Base-by-base conservation (phyloP, 2,797 vertebrate species). In the Lithobates sylvaticus region DNA sequence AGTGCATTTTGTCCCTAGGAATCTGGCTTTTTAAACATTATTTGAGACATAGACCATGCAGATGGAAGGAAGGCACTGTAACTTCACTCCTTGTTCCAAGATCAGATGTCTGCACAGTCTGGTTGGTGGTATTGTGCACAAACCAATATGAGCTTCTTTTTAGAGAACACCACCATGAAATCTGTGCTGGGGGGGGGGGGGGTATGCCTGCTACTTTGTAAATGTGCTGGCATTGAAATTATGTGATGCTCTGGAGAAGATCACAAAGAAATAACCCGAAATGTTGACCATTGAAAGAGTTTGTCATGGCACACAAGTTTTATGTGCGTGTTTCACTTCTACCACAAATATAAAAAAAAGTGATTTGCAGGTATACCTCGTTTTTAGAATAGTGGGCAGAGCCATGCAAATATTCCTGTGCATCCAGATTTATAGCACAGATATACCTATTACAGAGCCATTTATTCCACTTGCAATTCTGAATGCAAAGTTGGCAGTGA, bases 1-100 rank as follows among this genome's bases (percentile, higher is more conserved):
- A 7, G 1, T 29, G 54, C 39, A 72, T 82, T 81, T 81, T 88
- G 76, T 90, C 90, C 89, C 84, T 82, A 76, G 89, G 89, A 93
- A 92, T 94, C 91, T 87, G 85, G 86, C 89, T 92, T 88, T 78
- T 83, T 84, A 83, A 83, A 78, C 86, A 88, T 84, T 82, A 89
- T 91, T 87, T 89, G 86, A 44, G 87, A 93, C 34, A 80, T 87
- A 86, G 80, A 76, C 81, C 50, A 6, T 88, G 84, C 88, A 90
- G 89, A 89, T 88, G 91, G 91, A 87, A 85, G 84, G 77, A 39
- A 47, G 9, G 85, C 88, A 58, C 88, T 89, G 88, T 88, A 89
- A 68, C 84, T 21, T 81, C 0, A 1, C 76, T 84, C n/a, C 73
- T 84, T 85, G 84, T 88, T 83, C 76, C 89, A 76, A 84, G 84